phyloP scores from a whole-genome alignment of 2,113 vertebrate species.

The Datnioides undecimradiatus region DNA sequence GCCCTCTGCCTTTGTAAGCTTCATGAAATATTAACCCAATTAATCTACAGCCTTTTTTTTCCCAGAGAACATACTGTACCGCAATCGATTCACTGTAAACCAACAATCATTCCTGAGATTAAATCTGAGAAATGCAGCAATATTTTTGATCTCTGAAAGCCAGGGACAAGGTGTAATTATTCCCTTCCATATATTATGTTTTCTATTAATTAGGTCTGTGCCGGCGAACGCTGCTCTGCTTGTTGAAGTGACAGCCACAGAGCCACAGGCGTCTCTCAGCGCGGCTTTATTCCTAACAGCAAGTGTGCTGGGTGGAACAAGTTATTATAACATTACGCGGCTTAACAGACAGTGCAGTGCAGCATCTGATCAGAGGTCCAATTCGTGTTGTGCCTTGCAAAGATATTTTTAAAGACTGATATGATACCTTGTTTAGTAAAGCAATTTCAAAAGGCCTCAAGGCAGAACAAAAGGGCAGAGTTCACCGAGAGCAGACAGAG shows the following conservation, averaged over 20 bases:
- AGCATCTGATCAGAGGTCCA: constrained; percentile 59
- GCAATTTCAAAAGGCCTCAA: constrained; percentile 65
- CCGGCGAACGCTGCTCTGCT: constrained; percentile 21
- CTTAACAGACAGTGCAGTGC: constrained; percentile 43
- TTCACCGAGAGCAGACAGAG: constrained; percentile 60
- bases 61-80: constrained; percentile 59
- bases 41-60: constrained; percentile 61
- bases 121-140: constrained; percentile 55
- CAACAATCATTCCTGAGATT: constrained; percentile 59
- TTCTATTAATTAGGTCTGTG: constrained; percentile 64
- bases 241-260: constrained; percentile 47
- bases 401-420: constrained; percentile 69
- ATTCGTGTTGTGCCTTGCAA: constrained; percentile 31
- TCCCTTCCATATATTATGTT: constrained; percentile 46
- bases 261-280: constrained; percentile 40
- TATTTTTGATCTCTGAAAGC: constrained; percentile 56
- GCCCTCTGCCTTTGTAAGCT: constrained; percentile 75
- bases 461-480: constrained; percentile 73
- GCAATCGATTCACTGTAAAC: constrained; percentile 61
- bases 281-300: constrained; percentile 46
- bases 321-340: constrained; percentile 56
- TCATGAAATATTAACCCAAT: constrained; percentile 82
- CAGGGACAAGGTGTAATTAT: constrained; percentile 60
- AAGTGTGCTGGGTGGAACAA: constrained; percentile 25
- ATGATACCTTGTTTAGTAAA: constrained; percentile 65